Conservation (phyloP, 2,797 vertebrate species). For the Ibycter americanus region DNA sequence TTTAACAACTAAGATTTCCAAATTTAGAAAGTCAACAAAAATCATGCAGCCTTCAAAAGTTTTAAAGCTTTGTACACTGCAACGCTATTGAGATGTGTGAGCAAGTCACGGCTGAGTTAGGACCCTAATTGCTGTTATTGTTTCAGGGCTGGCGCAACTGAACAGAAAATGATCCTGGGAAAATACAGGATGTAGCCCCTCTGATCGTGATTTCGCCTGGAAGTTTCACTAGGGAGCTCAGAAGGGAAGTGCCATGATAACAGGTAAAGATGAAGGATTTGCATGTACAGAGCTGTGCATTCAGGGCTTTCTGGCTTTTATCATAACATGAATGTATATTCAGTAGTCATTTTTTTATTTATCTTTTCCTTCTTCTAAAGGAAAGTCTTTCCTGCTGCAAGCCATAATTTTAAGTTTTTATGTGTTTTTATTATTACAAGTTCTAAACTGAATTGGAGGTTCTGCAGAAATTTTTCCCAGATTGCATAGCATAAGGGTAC, state of each 20-base stretch:
- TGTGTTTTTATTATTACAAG: not conserved
- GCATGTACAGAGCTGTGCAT: not conserved
- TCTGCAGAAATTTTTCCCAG: not conserved
- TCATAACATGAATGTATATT: not conserved
- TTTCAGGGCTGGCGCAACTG: not conserved
- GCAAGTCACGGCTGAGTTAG: not conserved
- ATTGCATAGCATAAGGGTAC: not conserved
- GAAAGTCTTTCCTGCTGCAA: not conserved
- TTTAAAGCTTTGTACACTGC: not conserved
- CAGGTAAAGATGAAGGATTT: not conserved
- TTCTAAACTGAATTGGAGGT: not conserved
- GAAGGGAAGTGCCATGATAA: not conserved
- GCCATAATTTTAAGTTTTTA: not conserved
- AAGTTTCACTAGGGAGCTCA: not conserved
- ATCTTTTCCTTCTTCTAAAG: not conserved
- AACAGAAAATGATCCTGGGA: not conserved
- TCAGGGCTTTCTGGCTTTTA: not conserved
- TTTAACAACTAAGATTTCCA: not conserved
- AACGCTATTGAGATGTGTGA: not conserved
- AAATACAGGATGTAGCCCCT: fast-evolving
- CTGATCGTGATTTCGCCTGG: not conserved
- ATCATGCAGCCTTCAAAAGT: not conserved
- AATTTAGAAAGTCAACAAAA: not conserved
- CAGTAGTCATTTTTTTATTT: not conserved
- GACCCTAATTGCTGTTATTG: not conserved